phyloP scores from a whole-genome alignment of 2,888 invertebrate genomes.

The Asteroscopus sphinx region DNA sequence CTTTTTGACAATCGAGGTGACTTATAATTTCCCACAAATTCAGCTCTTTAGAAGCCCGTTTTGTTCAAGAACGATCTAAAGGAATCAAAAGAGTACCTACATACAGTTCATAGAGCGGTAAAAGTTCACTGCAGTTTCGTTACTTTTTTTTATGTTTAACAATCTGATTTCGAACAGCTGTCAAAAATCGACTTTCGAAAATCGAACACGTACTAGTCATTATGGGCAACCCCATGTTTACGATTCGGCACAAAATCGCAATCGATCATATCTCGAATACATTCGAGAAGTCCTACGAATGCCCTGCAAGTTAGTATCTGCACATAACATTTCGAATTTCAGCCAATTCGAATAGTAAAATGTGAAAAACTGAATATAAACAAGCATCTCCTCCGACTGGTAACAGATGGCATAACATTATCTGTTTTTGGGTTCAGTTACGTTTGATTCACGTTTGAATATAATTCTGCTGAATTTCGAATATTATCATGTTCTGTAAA shows the following conservation, averaged over 20 bases:
- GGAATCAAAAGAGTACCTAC: not conserved
- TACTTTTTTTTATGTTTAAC: conserved; percentile 2
- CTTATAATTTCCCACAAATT: conserved; percentile 31
- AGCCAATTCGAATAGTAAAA: too few relatives aligned
- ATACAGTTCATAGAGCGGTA: not conserved
- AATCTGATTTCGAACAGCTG: not conserved
- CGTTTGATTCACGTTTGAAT: not conserved
- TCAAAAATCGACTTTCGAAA: conserved; percentile 13
- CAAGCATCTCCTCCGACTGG: too few relatives aligned
- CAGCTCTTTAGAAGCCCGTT: not conserved
- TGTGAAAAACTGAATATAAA: too few relatives aligned
- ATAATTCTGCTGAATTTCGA: not conserved
- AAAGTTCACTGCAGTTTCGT: not conserved
- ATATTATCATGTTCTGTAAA: not conserved
- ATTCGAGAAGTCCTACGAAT: too few relatives aligned
- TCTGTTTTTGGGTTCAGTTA: not conserved
- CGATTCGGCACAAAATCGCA: too few relatives aligned
- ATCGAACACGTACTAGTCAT: conserved; percentile 16
- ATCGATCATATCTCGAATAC: too few relatives aligned
- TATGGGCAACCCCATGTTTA: not conserved
- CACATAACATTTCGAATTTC: too few relatives aligned
- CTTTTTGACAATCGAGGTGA: not conserved
- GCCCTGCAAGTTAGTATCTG: too few relatives aligned
- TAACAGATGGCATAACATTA: too few relatives aligned
- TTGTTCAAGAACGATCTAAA: not conserved